Conservation (phyloP, 2,888 invertebrate genomes). For the Apamea crenata region DNA sequence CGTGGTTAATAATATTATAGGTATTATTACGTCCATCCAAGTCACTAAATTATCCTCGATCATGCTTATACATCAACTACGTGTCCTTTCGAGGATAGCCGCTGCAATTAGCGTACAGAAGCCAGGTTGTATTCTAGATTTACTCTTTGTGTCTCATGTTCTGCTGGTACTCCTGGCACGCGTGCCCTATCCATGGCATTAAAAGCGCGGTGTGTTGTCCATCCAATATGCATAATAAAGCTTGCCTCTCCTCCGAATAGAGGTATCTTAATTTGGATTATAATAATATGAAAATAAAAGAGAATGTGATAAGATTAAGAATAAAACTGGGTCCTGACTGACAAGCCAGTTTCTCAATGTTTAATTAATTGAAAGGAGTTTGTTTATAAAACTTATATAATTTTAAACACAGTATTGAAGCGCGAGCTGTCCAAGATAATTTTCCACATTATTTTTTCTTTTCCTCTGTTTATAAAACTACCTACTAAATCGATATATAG, state of each 20-base stretch:
- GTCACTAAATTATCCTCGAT: not conserved
- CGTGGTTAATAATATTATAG: not conserved
- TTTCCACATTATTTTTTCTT: not conserved
- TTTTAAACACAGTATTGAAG: not conserved
- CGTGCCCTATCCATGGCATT: not conserved
- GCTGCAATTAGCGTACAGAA: not conserved
- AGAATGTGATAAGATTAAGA: not conserved
- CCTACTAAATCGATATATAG: not conserved
- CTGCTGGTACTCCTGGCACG: conserved; percentile 20
- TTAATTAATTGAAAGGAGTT: not conserved
- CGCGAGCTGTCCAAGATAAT: not conserved
- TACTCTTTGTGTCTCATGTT: conserved; percentile 4
- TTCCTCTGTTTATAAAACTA: not conserved
- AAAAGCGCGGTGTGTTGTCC: not conserved
- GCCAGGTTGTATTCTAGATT: not conserved
- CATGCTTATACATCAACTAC: not conserved
- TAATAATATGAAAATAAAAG: not conserved
- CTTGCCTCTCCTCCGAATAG: not conserved
- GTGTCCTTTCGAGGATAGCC: not conserved
- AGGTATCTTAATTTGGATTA: not conserved
- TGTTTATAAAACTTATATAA: not conserved
- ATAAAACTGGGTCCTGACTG: not conserved
- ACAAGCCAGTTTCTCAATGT: not conserved
- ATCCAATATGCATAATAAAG: not conserved
- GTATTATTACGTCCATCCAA: not conserved